These are phyloP conservation scores for Calcarius lapponicus DNA, from an alignment of 2,797 vertebrate genomes.

Conservation along the genomic window DNA sequence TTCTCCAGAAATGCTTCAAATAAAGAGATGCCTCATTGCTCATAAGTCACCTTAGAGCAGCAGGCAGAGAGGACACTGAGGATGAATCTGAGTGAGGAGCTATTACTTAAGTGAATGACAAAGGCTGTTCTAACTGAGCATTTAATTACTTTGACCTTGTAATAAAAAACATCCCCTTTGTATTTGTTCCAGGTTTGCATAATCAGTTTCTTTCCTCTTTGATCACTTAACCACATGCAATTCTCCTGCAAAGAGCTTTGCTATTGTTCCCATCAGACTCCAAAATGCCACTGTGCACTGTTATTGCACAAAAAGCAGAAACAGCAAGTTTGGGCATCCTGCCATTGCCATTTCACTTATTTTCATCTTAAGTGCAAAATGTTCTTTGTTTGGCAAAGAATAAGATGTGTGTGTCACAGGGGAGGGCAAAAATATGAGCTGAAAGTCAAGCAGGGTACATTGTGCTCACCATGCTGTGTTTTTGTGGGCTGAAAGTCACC, in stretches of 20 bases:
- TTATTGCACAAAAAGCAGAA: conserved; percentile 48
- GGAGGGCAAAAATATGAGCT: conserved; percentile 24
- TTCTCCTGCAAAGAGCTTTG: not conserved
- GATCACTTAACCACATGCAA: not conserved
- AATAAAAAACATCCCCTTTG: conserved; percentile 22
- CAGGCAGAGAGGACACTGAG: not conserved
- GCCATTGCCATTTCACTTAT: conserved; percentile 48
- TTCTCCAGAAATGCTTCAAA: not conserved
- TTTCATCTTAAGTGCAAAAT: conserved; percentile 56
- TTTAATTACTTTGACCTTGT: conserved; percentile 26
- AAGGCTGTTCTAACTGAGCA: conserved; percentile 7
- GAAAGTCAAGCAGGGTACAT: conserved; percentile 36
- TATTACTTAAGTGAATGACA: conserved; percentile 21
- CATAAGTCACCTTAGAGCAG: conserved; percentile 15
- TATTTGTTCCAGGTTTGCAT: conserved; percentile 43
- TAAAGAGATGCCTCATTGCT: not conserved
- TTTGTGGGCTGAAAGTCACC: conserved; percentile 44
- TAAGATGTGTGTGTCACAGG: conserved; percentile 30
- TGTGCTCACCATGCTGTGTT: conserved; percentile 15
- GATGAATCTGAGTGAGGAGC: not conserved
- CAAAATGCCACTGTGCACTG: conserved; percentile 9
- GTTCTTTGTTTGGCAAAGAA: conserved; percentile 34
- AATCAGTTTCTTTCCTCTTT: conserved; percentile 20
- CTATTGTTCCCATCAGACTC: conserved; percentile 30
- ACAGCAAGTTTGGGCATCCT: conserved; percentile 31